Percentiles rank a stretch among this genome's conserved stretches.
phyloP scores from a whole-genome alignment of 2,113 vertebrate species.

The Chamaetylas fuelleborni region DNA sequence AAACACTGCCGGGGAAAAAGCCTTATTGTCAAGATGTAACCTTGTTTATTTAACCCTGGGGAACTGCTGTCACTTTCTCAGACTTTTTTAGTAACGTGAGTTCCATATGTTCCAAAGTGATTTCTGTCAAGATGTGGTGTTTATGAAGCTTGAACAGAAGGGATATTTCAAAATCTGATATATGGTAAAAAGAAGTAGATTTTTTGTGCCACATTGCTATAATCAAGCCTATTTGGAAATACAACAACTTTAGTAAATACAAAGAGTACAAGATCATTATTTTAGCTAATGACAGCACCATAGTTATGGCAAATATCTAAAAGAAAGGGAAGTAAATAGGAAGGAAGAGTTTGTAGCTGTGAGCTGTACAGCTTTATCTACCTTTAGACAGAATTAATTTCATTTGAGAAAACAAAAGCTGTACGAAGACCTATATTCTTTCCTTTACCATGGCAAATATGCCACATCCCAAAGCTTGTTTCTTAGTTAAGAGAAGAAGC shows the following conservation, averaged over 20 bases:
- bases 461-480: neutral
- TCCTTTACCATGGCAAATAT: neutral
- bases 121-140: constrained; percentile 40
- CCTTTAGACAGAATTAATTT: neutral
- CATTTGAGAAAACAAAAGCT: neutral
- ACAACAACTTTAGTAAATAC: neutral
- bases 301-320: neutral
- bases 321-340: neutral
- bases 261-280: neutral
- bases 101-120: neutral
- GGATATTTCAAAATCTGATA: neutral
- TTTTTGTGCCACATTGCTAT: neutral
- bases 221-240: neutral
- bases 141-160: neutral
- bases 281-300: neutral
- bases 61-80: neutral
- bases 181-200: constrained; percentile 6
- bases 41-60: neutral
- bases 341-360: neutral
- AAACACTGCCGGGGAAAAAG: neutral
- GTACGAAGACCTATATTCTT: neutral
- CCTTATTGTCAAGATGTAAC: neutral
- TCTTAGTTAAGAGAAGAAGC: neutral
- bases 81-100: neutral
- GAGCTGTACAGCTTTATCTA: neutral